Evolutionary conservation across 2,797 vertebrate species (phyloP), one percentile per base, ranked within the genome.

Genomic region (Nyctalus aviator): DNA sequence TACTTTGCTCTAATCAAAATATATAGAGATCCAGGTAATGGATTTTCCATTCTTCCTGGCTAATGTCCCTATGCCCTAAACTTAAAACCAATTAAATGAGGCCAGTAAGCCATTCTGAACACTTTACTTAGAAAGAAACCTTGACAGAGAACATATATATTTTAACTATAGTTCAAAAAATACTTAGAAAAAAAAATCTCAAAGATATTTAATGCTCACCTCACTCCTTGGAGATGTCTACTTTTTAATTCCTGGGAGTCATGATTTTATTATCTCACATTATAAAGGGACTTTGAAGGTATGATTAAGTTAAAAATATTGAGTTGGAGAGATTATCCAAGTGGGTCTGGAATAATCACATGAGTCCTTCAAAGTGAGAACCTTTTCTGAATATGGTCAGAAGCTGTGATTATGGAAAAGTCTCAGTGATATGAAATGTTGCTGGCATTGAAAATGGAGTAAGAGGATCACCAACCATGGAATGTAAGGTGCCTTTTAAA

Each of bases 61-160:
- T 68, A 35, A 53, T 71, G 9, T 59, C 21, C 12, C 35, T 12
- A 32, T 69, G 6, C 10, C 4, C 12, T 62, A 50, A 88, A 48
- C 6, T 78, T 59, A 86, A 89, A 85, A 69, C 73, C 50, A 86
- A 79, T 84, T 68, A 69, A 90, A 73, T 79, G 32, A 84, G 2
- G 17, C 8, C 10, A 66, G 6, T 18, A 73, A 84, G 15, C 11
- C 57, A 30, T 62, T 87, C 25, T 79, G 72, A 69, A 94, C 87
- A 88, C 8, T 75, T 64, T 77, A 37, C 6, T 21, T 48, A 73
- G 32, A 37, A 27, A 84, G 20, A 81, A 89, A 32, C 14, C 27
- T 8, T 23, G 0, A 73, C 5, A 71, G 37, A 17, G 27, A 76
- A 5, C 9, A 82, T 21, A 27, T 8, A 82, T 92, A 37, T 71